A percentile compares a stretch with the other conserved stretches of the same genome.
Evolutionary conservation across 2,888 invertebrate genomes (phyloP).

Genomic region (Dryomyza anilis): DNA sequence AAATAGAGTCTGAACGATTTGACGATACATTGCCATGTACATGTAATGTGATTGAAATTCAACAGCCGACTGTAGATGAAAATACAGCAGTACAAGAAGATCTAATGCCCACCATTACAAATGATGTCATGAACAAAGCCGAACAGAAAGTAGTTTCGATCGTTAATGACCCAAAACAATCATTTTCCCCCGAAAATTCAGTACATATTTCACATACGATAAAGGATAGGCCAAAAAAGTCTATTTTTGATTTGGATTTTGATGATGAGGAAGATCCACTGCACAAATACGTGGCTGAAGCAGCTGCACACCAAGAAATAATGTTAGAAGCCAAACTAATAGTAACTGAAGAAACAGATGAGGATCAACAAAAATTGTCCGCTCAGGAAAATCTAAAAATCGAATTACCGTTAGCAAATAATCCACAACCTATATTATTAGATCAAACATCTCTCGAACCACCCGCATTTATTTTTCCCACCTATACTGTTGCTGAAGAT

Average conservation of each 20-base stretch:
- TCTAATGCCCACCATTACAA: too few species aligned
- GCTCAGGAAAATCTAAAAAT: neutral
- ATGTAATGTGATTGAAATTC: slow-evolving; percentile 43
- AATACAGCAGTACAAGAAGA: neutral
- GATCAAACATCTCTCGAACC: slow-evolving; percentile 13
- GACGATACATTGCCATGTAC: slow-evolving; percentile 47
- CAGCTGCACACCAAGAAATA: slow-evolving; percentile 19
- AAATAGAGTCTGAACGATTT: slow-evolving; percentile 37
- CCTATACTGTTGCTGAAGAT: slow-evolving; percentile 49
- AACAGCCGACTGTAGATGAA: slow-evolving; percentile 8
- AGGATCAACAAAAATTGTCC: neutral
- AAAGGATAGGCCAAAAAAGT: slow-evolving; percentile 49
- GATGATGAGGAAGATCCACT: slow-evolving; percentile 59
- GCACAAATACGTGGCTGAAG: slow-evolving; percentile 46
- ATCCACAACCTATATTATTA: neutral
- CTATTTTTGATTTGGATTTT: slow-evolving; percentile 61
- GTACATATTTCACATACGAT: slow-evolving; percentile 25
- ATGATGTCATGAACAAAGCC: neutral
- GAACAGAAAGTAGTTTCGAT: neutral
- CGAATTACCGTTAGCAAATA: neutral
- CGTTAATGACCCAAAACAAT: too few species aligned
- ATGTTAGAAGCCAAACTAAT: neutral
- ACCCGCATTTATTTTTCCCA: slow-evolving; percentile 32
- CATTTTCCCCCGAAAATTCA: neutral
- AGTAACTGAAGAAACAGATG: neutral